phyloP scores from a whole-genome alignment of 2,113 vertebrate genomes.

The Leucoraja erinaceus region DNA sequence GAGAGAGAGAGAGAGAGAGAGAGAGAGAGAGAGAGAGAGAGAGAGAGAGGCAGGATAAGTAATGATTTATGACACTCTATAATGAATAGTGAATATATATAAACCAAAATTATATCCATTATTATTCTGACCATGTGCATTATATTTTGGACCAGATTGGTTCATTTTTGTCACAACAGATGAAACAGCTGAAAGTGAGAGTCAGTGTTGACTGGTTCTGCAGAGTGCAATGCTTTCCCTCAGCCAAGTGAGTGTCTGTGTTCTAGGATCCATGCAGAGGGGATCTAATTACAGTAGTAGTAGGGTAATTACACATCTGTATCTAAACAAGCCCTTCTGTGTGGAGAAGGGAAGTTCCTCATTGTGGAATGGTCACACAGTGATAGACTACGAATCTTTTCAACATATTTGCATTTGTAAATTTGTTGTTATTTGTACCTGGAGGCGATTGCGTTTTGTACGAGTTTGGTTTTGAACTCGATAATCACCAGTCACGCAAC shows the following conservation, averaged over 20 bases:
- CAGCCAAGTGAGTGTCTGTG: background rate
- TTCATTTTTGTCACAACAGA: background rate
- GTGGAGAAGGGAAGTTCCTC: background rate
- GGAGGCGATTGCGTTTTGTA: slow-evolving; percentile 26
- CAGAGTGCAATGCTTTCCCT: background rate
- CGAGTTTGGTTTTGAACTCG: slow-evolving; percentile 20
- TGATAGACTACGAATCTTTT: background rate
- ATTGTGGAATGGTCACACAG: background rate
- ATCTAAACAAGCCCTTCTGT: background rate
- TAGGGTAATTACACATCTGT: slow-evolving; percentile 23
- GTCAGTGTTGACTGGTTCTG: background rate
- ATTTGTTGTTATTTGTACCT: slow-evolving; percentile 21
- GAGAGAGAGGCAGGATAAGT: slow-evolving; percentile 23
- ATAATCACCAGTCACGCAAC: background rate
- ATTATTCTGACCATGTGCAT: slow-evolving; percentile 35
- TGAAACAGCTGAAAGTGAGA: background rate
- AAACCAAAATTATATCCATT: slow-evolving; percentile 35
- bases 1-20: slow-evolving; percentile 31
- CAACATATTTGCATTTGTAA: slow-evolving; percentile 24
- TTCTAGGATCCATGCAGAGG: background rate
- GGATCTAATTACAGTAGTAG: slow-evolving; percentile 25
- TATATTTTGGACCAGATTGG: slow-evolving; percentile 14
- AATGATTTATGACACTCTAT: slow-evolving; percentile 35
- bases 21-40: slow-evolving; percentile 31
- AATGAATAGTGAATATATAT: slow-evolving; percentile 36